Conservation (phyloP, 2,113 vertebrate species). For the Epinephelus fuscoguttatus region DNA sequence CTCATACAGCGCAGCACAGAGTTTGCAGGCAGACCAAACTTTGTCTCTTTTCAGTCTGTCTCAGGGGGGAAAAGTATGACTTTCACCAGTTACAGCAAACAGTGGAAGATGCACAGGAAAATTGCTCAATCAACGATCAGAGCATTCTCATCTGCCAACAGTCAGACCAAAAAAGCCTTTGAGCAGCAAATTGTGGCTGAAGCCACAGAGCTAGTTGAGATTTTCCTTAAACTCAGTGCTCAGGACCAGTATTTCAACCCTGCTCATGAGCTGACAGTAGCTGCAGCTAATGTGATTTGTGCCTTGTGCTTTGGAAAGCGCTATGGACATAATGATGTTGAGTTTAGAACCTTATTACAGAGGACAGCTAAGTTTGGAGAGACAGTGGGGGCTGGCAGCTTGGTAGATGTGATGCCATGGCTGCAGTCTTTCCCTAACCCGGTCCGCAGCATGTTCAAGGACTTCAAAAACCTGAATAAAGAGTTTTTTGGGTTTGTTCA, state of each 20-base stretch:
- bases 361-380: conserved; percentile 83
- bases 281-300: conserved; percentile 87
- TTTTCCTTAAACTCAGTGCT: conserved; percentile 72
- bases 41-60: conserved; percentile 86
- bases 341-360: conserved; percentile 85
- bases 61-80: conserved; percentile 85
- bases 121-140: conserved; percentile 86
- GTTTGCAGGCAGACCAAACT: conserved; percentile 90
- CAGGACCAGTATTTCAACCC: conserved; percentile 80
- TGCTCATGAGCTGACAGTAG: conserved; percentile 80
- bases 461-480: conserved; percentile 83
- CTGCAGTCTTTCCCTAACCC: conserved; percentile 89
- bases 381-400: conserved; percentile 87
- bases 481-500: conserved; percentile 86
- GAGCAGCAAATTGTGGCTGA: conserved; percentile 86
- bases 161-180: conserved; percentile 81
- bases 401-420: conserved; percentile 90
- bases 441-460: conserved; percentile 82
- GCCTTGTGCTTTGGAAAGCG: conserved; percentile 89
- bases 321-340: conserved; percentile 83
- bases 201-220: conserved; percentile 80
- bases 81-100: conserved; percentile 84
- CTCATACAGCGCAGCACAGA: conserved; percentile 83
- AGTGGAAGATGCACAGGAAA: conserved; percentile 86
- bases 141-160: conserved; percentile 83